phyloP scores from a whole-genome alignment of 2,888 invertebrate species.

The Melieria crassipennis region DNA sequence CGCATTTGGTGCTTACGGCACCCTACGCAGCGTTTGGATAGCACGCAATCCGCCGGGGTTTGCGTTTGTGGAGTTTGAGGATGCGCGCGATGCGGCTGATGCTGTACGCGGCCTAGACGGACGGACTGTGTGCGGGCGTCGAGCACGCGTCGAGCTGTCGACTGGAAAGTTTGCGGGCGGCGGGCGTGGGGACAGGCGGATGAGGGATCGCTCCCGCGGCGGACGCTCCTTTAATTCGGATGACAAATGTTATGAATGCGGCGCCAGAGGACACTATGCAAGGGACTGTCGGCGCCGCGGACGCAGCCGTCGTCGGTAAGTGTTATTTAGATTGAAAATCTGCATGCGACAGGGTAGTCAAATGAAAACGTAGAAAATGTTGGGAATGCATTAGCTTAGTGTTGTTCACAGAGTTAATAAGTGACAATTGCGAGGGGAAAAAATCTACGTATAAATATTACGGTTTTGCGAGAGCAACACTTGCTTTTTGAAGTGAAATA shows the following conservation, averaged over 20 bases:
- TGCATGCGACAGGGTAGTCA: too few species aligned
- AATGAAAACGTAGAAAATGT: too few species aligned
- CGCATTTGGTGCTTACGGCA: constrained; percentile 92
- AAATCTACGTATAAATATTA: too few species aligned
- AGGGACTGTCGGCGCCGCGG: constrained; percentile 83
- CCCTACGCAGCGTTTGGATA: constrained; percentile 96
- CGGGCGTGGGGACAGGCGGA: constrained; percentile 52
- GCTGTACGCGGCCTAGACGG: constrained; percentile 82
- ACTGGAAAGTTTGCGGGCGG: constrained; percentile 78
- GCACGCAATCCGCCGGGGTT: constrained; percentile 92
- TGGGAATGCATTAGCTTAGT: too few species aligned
- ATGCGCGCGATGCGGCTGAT: constrained; percentile 89
- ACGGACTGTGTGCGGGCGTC: constrained; percentile 85
- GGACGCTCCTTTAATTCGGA: constrained; percentile 81
- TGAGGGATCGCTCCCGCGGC: constrained; percentile 57
- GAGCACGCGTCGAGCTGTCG: constrained; percentile 92
- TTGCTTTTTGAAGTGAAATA: too few species aligned
- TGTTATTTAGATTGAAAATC: neutral
- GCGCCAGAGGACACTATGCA: constrained; percentile 92
- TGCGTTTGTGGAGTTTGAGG: constrained; percentile 94
- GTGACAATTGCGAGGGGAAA: too few species aligned
- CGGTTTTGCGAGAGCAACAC: too few species aligned
- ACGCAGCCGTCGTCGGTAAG: constrained; percentile 37
- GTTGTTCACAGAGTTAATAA: too few species aligned
- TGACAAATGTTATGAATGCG: constrained; percentile 94